Evolutionary conservation across 30 jellyfish, hydroid and myxozoan genomes (phyloP).

Genomic region (Rhopilema esculentum): DNA sequence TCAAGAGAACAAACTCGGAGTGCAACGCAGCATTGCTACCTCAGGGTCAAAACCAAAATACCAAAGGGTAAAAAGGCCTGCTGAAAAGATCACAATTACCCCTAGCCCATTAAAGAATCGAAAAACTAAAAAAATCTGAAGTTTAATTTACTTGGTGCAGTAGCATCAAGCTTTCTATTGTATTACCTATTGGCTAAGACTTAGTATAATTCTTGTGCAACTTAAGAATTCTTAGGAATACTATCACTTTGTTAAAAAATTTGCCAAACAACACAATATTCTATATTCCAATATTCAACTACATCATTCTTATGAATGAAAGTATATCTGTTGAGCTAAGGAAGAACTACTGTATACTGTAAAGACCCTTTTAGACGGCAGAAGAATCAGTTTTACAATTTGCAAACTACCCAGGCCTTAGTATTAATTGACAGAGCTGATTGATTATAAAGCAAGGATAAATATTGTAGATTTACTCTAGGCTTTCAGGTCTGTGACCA

Average conservation of each 20-base stretch:
- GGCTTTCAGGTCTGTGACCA: not conserved
- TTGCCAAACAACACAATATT: not conserved
- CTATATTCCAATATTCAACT: constrained; percentile 7
- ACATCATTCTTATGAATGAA: constrained; percentile 2
- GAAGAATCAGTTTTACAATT: not conserved
- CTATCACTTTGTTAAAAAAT: not conserved
- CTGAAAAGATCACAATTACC: constrained; percentile 55
- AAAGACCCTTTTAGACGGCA: not conserved
- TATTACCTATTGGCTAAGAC: not conserved
- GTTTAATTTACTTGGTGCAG: constrained; percentile 6
- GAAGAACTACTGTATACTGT: not conserved
- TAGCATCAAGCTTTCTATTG: constrained; percentile 6
- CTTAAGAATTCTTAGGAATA: not conserved
- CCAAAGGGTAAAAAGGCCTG: constrained; percentile 47
- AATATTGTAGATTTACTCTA: not conserved
- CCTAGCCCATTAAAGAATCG: constrained; percentile 34
- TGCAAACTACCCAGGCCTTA: not conserved
- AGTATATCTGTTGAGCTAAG: constrained; percentile 12
- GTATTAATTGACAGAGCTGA: constrained; percentile 10
- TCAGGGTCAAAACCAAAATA: constrained; percentile 30
- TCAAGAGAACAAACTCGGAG: constrained; percentile 36
- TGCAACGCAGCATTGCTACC: constrained; percentile 33
- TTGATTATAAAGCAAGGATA: not conserved
- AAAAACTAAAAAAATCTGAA: constrained; percentile 33
- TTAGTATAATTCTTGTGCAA: not conserved